A percentile compares a stretch with the other conserved stretches of the same genome.
Evolutionary conservation across 2,113 vertebrate genomes (phyloP).

Genomic region (Actinemys pallida): DNA sequence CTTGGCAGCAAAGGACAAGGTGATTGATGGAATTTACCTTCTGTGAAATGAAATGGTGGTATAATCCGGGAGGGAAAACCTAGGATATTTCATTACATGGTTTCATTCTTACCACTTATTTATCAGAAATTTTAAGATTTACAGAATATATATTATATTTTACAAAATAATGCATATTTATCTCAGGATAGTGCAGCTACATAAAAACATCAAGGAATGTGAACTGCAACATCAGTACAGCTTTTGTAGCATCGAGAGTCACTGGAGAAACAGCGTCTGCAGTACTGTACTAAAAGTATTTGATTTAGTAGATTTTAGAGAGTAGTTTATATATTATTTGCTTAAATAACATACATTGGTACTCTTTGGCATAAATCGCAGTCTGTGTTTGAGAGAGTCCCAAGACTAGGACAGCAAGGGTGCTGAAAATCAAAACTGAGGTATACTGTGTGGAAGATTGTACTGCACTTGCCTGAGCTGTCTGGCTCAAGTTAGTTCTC

Average conservation of each 20-base stretch:
- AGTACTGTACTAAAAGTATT: background rate
- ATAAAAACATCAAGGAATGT: background rate
- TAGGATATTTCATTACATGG: background rate
- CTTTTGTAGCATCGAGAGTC: background rate
- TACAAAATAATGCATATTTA: background rate
- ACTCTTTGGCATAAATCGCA: background rate
- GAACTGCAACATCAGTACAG: background rate
- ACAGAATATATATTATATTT: background rate
- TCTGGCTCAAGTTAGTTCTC: background rate
- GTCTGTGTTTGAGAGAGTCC: background rate
- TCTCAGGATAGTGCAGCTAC: background rate
- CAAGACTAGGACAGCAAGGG: background rate
- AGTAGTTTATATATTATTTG: background rate
- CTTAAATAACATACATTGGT: background rate
- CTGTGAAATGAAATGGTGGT: conserved; percentile 30
- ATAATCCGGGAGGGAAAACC: background rate
- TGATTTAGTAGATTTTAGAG: background rate
- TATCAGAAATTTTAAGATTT: conserved; percentile 2
- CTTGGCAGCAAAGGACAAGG: conserved; percentile 14
- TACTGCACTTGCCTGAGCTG: background rate
- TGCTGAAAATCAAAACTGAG: background rate
- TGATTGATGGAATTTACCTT: conserved; percentile 52
- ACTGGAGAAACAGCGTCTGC: background rate
- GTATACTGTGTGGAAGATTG: background rate
- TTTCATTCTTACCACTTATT: background rate